Conservation (phyloP, 1,140 invertebrate species). For the Temnothorax curvispinosus region DNA sequence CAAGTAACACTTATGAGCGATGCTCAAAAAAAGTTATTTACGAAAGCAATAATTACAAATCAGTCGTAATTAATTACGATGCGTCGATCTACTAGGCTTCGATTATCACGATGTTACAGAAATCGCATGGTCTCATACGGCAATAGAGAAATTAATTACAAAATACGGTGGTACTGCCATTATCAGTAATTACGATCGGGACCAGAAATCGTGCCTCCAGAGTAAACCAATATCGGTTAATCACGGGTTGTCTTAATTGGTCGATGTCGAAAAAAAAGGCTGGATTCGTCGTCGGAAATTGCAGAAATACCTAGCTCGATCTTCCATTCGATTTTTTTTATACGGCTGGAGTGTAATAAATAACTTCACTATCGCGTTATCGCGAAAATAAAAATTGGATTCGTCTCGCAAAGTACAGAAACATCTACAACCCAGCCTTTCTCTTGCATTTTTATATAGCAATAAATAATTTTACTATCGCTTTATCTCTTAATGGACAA, state of each 20-base stretch:
- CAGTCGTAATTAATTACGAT: conserved; percentile 66
- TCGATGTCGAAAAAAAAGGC: not conserved
- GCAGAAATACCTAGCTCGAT: not conserved
- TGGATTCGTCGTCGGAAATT: conserved; percentile 24
- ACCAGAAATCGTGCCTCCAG: conserved; percentile 9
- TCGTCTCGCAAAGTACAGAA: conserved; percentile 16
- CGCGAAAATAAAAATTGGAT: not conserved
- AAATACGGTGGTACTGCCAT: conserved; percentile 54
- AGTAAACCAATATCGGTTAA: conserved; percentile 44
- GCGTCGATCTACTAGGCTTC: conserved; percentile 47
- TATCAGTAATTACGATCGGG: conserved; percentile 68
- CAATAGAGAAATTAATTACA: conserved; percentile 60
- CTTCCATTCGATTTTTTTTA: conserved; percentile 26
- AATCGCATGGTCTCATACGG: not conserved
- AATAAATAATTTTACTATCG: conserved; percentile 47
- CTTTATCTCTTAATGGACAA: conserved; percentile 53
- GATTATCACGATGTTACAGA: conserved; percentile 66
- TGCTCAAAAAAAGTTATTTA: conserved; percentile 44
- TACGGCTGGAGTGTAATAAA: conserved; percentile 6
- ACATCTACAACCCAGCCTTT: not conserved
- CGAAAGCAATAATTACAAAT: conserved; percentile 67
- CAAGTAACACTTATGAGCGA: conserved; percentile 44
- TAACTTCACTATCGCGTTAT: conserved; percentile 23
- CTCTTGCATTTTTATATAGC: not conserved
- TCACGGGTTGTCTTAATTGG: conserved; percentile 24